Conservation (phyloP, 2,888 invertebrate genomes). For the Euplagia quadripunctaria region DNA sequence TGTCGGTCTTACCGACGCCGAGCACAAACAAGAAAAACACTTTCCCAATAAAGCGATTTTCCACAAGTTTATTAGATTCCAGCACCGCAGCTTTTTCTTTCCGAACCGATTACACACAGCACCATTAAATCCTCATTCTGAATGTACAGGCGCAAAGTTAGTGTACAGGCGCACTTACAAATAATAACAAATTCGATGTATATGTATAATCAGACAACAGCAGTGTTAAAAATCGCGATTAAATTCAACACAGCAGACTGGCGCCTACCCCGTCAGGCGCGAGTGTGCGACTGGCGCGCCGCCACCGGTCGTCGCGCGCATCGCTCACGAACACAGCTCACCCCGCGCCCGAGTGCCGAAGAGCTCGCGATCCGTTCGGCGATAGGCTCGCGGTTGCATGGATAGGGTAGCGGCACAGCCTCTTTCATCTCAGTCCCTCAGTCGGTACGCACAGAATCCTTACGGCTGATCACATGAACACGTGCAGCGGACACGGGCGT, state of each 20-base stretch:
- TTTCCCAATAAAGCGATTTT: slow-evolving; percentile 71
- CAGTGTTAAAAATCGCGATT: slow-evolving; percentile 63
- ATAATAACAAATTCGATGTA: slow-evolving; percentile 58
- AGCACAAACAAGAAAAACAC: slow-evolving; percentile 81
- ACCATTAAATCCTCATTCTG: slow-evolving; percentile 61
- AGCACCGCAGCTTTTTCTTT: slow-evolving; percentile 51
- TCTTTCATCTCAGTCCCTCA: slow-evolving; percentile 67
- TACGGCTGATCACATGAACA: slow-evolving; percentile 69
- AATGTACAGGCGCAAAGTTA: slow-evolving; percentile 46
- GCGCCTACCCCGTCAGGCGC: slow-evolving; percentile 72
- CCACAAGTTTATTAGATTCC: slow-evolving; percentile 57
- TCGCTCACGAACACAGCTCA: slow-evolving; percentile 56
- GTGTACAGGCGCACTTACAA: slow-evolving; percentile 50
- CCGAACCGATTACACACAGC: slow-evolving; percentile 60
- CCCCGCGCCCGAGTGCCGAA: slow-evolving; percentile 53
- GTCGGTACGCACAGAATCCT: slow-evolving; percentile 53
- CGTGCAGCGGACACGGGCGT: slow-evolving; percentile 76
- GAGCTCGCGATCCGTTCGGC: slow-evolving; percentile 49
- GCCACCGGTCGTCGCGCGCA: slow-evolving; percentile 61
- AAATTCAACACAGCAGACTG: slow-evolving; percentile 58
- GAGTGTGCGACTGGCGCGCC: slow-evolving; percentile 77
- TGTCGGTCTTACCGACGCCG: slow-evolving; percentile 63
- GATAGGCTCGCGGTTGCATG: slow-evolving; percentile 42
- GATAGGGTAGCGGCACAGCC: slow-evolving; percentile 65
- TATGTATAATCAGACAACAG: slow-evolving; percentile 57